These are phyloP conservation scores for Lasioglossum calceatum DNA, from an alignment of 2,888 invertebrate genomes.

Conservation along the genomic window DNA sequence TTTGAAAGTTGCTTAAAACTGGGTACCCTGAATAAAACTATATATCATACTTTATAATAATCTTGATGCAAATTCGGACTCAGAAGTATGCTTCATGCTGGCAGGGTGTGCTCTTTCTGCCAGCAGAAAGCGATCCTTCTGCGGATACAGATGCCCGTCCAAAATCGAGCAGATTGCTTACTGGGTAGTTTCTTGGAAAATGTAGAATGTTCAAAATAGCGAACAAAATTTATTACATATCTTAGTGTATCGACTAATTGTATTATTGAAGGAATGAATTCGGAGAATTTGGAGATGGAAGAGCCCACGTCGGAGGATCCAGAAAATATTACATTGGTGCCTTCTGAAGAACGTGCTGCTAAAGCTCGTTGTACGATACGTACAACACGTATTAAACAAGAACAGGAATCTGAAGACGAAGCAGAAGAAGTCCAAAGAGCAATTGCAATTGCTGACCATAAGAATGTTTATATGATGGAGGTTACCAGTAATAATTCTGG, in stretches of 20 bases:
- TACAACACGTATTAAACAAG: slow-evolving; percentile 82
- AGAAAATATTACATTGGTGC: slow-evolving; percentile 85
- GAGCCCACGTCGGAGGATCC: slow-evolving; percentile 83
- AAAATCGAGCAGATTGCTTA: no score
- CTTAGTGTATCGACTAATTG: not conserved
- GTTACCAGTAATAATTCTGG: slow-evolving; percentile 73
- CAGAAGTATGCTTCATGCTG: no score
- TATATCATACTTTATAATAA: no score
- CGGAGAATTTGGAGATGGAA: slow-evolving; percentile 82
- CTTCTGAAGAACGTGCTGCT: slow-evolving; percentile 81
- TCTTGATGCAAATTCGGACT: no score
- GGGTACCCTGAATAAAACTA: no score
- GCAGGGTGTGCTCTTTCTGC: no score
- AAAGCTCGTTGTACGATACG: slow-evolving; percentile 83
- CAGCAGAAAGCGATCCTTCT: no score
- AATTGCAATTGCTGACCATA: slow-evolving; percentile 78
- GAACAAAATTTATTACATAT: not conserved
- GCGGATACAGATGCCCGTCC: no score
- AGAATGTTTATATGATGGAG: slow-evolving; percentile 83
- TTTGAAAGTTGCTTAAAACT: no score
- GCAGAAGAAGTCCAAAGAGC: slow-evolving; percentile 80
- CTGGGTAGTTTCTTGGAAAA: not conserved
- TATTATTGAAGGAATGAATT: slow-evolving; percentile 77
- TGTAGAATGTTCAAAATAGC: not conserved
- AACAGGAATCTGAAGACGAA: slow-evolving; percentile 83